phyloP scores from a whole-genome alignment of 2,113 vertebrate genomes.

The Azemiops feae region DNA sequence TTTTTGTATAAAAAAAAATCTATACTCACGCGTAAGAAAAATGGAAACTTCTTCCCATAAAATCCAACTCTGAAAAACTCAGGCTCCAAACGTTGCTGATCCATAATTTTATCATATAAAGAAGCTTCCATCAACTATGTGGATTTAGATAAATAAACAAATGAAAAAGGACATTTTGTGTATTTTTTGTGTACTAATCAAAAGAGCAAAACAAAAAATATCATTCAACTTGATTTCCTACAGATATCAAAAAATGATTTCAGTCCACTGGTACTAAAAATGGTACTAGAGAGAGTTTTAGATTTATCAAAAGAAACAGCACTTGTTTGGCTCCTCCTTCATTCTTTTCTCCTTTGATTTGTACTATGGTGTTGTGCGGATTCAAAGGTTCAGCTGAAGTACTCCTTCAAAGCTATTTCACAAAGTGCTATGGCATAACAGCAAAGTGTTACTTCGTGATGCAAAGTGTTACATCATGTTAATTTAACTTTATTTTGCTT shows the following conservation, averaged over 20 bases:
- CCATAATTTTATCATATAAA: constrained; percentile 99
- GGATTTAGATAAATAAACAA: constrained; percentile 25
- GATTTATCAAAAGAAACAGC: not conserved
- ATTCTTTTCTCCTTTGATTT: not conserved
- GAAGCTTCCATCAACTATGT: constrained; percentile 94
- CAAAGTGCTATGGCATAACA: not conserved
- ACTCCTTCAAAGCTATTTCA: not conserved
- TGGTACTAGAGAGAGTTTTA: not conserved
- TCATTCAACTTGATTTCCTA: not conserved
- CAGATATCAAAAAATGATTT: not conserved
- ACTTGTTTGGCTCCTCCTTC: not conserved
- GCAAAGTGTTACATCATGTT: not conserved
- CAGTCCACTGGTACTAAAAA: not conserved
- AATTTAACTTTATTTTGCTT: not conserved
- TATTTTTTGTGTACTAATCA: not conserved
- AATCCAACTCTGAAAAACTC: constrained; percentile 99
- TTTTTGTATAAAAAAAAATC: not conserved
- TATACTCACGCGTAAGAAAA: constrained; percentile 91
- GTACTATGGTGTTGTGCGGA: not conserved
- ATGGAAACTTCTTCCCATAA: constrained; percentile 98
- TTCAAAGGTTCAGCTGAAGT: not conserved
- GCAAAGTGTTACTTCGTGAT: not conserved
- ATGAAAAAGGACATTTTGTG: not conserved
- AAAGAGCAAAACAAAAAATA: not conserved
- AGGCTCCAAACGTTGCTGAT: constrained; percentile 94